These are phyloP conservation scores for Ashinkailepas kermadecensis DNA, from an alignment of 2,888 invertebrate genomes.

Conservation along the genomic window DNA sequence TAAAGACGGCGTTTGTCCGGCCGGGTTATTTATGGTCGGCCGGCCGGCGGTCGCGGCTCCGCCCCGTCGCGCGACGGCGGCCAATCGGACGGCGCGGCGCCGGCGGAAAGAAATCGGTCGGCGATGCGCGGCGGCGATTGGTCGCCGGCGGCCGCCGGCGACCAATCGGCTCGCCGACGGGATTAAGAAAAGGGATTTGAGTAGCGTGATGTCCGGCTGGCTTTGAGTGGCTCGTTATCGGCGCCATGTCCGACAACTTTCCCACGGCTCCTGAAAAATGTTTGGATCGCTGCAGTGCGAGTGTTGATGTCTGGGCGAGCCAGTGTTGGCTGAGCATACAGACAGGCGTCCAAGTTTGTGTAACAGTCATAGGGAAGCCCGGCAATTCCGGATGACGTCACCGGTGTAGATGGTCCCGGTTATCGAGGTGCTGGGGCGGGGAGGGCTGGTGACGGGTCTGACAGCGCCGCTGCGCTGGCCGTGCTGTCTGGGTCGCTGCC, in stretches of 20 bases:
- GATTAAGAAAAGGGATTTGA: background rate
- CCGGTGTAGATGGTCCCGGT: too few relatives aligned
- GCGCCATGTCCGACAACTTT: background rate
- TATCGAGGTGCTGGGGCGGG: too few relatives aligned
- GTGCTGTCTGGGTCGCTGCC: too few relatives aligned
- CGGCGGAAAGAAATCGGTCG: background rate
- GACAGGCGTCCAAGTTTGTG: background rate
- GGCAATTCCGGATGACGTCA: too few relatives aligned
- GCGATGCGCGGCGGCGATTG: background rate
- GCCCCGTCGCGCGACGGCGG: background rate
- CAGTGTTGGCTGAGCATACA: background rate
- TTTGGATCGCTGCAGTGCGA: background rate
- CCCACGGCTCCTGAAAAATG: background rate
- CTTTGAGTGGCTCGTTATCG: background rate
- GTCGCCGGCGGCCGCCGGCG: background rate
- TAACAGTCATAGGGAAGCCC: background rate
- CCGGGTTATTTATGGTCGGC: background rate
- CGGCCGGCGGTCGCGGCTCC: background rate
- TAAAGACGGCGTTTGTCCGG: background rate
- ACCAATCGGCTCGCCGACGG: background rate
- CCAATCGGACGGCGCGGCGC: background rate
- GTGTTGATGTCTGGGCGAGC: background rate
- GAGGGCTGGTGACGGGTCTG: too few relatives aligned
- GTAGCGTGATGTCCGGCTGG: background rate
- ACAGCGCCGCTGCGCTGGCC: too few relatives aligned